Evolutionary conservation across 2,888 invertebrate genomes (phyloP), one percentile per base, ranked within the genome.

Genomic region (Pogonocherus hispidulus): DNA sequence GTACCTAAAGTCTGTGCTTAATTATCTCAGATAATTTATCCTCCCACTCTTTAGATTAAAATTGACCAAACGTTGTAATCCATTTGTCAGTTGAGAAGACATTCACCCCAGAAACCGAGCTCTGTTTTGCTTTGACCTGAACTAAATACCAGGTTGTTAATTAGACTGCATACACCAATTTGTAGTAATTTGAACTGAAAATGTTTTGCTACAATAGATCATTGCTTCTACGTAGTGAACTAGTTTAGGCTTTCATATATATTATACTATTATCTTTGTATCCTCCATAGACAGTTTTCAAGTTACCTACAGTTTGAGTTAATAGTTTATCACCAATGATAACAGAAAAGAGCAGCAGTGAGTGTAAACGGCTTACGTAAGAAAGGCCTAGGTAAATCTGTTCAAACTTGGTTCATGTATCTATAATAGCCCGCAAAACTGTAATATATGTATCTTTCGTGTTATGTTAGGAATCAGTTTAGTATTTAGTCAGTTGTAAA

Each of bases 21-120:
- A 16, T 14, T 41, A 41, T 41, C 41, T 41, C n/a, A 41, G 14
- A 41, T 41, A 41, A n/a, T 41, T 9, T 41, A n/a, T 41, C 41
- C 41, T 27, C 27, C 27, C 27, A 27, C 27, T 27, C 27, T 41
- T 41, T 41, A 41, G 41, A 41, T 41, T 41, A 41, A 41, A 41
- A 5, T 41, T 41, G 41, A 41, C 41, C 41, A 41, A 41, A 41
- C 3, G 41, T 14, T 41, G 41, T 41, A 41, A 41, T 41, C 41
- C 41, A 41, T 41, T 41, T 41, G 41, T 41, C 41, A 41, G 41
- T 41, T 41, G 41, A 41, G n/a, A 41, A 41, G 41, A 41, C n/a
- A 41, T 41, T 41, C 41, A n/a, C n/a, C 27, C 16, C 41, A n/a
- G 41, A 41, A 41, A 41, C 41, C 41, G 41, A 41, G 41, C 41